Evolutionary conservation across 1,140 invertebrate genomes (phyloP).

Genomic region (Conus betulinus): DNA sequence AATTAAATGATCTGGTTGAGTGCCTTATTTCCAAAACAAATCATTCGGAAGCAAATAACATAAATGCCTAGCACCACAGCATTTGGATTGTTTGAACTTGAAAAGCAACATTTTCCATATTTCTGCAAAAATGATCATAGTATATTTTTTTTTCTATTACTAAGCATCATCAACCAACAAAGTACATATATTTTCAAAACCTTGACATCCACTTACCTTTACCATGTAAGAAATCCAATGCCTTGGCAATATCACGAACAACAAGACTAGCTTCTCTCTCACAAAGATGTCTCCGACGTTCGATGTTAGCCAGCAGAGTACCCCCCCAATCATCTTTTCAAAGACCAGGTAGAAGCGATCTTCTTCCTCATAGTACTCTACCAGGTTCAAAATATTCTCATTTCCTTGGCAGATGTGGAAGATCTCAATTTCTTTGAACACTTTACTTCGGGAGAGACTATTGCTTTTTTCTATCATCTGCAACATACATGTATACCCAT

Average conservation of each 20-base stretch:
- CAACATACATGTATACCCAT: constrained; percentile 43
- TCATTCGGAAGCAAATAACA: too few relatives aligned
- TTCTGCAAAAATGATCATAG: too few relatives aligned
- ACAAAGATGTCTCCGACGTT: constrained; percentile 93
- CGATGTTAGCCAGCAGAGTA: constrained; percentile 90
- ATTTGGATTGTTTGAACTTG: too few relatives aligned
- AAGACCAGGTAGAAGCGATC: constrained; percentile 97
- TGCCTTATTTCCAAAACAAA: too few relatives aligned
- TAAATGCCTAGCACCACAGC: too few relatives aligned
- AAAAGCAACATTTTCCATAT: too few relatives aligned
- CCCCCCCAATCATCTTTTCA: constrained; percentile 96
- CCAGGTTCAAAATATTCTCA: constrained; percentile 96
- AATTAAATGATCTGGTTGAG: too few relatives aligned
- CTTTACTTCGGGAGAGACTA: constrained; percentile 91
- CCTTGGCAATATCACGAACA: constrained; percentile 94
- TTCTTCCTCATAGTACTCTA: constrained; percentile 98
- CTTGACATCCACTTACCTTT: constrained; percentile 77
- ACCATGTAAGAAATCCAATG: constrained; percentile 94
- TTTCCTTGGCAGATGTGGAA: constrained; percentile 98
- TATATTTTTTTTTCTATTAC: too few relatives aligned
- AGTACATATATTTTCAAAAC: too few relatives aligned
- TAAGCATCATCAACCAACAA: too few relatives aligned
- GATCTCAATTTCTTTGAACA: constrained; percentile 98
- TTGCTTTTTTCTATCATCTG: constrained; percentile 95
- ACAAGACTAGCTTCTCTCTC: constrained; percentile 96